Evolutionary conservation across 2,113 vertebrate genomes (phyloP).

Genomic region (Morone chrysops): DNA sequence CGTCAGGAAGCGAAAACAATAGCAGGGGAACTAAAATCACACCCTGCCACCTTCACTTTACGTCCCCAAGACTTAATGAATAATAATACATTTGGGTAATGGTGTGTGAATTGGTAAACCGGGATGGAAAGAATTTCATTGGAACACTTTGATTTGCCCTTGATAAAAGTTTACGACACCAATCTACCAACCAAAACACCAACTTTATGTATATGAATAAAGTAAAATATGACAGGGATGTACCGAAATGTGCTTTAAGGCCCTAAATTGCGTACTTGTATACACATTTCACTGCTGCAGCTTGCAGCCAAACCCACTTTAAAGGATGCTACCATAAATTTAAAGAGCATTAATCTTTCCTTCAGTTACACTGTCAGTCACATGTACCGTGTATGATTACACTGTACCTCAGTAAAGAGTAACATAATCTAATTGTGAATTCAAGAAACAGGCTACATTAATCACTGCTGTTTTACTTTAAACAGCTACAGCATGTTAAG

Average conservation of each 20-base stretch:
- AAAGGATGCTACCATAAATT: not conserved
- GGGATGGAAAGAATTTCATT: not conserved
- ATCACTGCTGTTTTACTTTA: conserved; percentile 25
- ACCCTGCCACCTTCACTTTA: conserved; percentile 46
- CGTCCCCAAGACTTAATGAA: not conserved
- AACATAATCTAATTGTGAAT: conserved; percentile 23
- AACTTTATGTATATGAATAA: not conserved
- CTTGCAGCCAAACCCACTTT: not conserved
- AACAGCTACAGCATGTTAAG: conserved; percentile 16
- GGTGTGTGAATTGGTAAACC: not conserved
- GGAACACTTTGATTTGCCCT: not conserved
- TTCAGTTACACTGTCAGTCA: not conserved
- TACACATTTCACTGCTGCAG: not conserved
- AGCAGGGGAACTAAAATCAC: conserved; percentile 75
- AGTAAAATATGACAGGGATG: not conserved
- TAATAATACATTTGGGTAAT: not conserved
- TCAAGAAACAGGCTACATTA: not conserved
- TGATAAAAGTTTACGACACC: not conserved
- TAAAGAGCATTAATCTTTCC: not conserved
- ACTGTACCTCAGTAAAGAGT: not conserved
- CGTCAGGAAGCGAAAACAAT: conserved; percentile 83
- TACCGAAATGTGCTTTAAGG: not conserved
- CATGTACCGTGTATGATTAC: not conserved
- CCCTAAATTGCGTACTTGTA: not conserved
- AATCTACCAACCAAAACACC: not conserved